phyloP scores from a whole-genome alignment of 2,113 vertebrate species.

The Proterorhinus semilunaris region DNA sequence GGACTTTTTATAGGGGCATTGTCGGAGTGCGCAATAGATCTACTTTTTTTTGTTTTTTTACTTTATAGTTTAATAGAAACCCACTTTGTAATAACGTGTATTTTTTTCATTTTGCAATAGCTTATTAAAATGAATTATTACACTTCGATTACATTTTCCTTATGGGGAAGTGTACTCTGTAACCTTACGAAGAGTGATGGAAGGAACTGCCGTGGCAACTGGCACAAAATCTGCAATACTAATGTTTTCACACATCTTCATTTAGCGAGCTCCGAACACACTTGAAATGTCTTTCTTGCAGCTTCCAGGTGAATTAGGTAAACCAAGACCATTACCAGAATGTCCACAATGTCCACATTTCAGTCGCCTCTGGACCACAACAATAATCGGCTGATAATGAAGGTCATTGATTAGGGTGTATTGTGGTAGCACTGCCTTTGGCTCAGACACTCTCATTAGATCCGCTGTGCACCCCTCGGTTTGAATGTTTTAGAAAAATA shows the following conservation, averaged over 20 bases:
- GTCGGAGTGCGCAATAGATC: too few species aligned
- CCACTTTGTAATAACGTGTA: too few species aligned
- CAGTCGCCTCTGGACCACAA: neutral
- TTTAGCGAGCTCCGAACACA: neutral
- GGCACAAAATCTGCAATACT: too few species aligned
- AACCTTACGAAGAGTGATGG: too few species aligned
- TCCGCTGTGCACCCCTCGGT: neutral
- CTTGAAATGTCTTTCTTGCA: neutral
- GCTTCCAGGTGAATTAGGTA: neutral
- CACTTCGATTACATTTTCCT: too few species aligned
- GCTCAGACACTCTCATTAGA: neutral
- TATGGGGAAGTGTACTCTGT: too few species aligned
- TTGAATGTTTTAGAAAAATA: conserved; percentile 1
- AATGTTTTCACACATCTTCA: neutral
- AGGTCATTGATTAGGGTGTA: conserved; percentile 9
- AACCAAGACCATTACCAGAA: neutral
- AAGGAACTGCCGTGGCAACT: too few species aligned
- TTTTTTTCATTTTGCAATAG: too few species aligned
- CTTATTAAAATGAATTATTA: too few species aligned
- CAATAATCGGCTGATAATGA: neutral
- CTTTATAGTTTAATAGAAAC: too few species aligned
- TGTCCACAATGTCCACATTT: neutral
- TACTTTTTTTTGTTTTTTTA: too few species aligned
- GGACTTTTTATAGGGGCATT: too few species aligned
- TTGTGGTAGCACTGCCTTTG: conserved; percentile 1